Conservation (phyloP, 1,140 invertebrate genomes). For the Camponotus floridanus region DNA sequence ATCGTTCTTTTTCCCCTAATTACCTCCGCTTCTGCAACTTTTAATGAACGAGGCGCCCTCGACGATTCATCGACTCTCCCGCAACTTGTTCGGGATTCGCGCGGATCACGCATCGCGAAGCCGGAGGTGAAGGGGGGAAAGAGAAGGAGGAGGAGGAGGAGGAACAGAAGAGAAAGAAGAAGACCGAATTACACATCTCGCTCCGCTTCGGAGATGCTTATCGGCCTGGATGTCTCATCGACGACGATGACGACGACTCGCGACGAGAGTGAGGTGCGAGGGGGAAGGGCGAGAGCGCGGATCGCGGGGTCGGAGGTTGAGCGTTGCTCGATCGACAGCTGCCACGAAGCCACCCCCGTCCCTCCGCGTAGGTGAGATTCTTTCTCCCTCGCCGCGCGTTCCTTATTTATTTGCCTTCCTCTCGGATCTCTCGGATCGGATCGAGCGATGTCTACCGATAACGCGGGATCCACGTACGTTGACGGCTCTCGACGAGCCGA, state of each 20-base stretch:
- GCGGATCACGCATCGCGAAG: conserved; percentile 26
- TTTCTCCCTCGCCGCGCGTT: conserved; percentile 19
- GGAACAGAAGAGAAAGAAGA: conserved; percentile 2
- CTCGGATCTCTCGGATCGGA: not conserved
- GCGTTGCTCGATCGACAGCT: conserved; percentile 74
- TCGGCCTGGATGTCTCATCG: conserved; percentile 71
- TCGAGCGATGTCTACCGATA: conserved; percentile 44
- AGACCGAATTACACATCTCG: conserved; percentile 71
- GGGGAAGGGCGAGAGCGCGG: conserved; percentile 10
- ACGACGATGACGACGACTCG: conserved; percentile 41
- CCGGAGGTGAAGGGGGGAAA: not conserved
- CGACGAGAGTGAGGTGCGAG: conserved; percentile 27
- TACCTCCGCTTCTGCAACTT: conserved; percentile 65
- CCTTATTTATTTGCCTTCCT: conserved; percentile 46
- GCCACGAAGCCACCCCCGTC: conserved; percentile 64
- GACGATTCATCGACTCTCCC: conserved; percentile 31
- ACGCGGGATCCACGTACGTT: conserved; percentile 3
- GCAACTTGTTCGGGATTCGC: conserved; percentile 29
- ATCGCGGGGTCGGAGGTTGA: conserved; percentile 72
- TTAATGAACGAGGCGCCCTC: conserved; percentile 28
- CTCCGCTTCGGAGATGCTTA: conserved; percentile 69
- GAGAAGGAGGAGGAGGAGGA: not conserved
- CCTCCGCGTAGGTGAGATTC: conserved; percentile 73
- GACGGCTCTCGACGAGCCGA: conserved; percentile 34
- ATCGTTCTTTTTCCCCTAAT: conserved; percentile 63